Evolutionary conservation across 2,113 vertebrate species (phyloP), one percentile per base, ranked within the genome.

Genomic region (Engystomops pustulosus): DNA sequence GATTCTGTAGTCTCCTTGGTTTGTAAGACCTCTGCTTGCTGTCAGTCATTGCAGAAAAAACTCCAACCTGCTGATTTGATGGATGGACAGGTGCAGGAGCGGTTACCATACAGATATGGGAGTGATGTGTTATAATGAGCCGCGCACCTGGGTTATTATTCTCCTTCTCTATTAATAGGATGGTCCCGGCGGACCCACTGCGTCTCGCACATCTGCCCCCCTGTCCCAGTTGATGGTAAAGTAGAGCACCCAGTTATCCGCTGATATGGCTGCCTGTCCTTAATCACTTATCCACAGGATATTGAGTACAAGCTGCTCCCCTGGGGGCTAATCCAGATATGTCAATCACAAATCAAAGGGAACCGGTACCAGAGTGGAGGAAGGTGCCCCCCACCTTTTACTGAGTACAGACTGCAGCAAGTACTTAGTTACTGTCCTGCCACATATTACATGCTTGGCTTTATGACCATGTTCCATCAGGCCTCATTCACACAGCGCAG

Each of bases 121-220:
- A n/a, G n/a, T n/a, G n/a, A n/a, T n/a, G n/a, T n/a, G n/a, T n/a
- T n/a, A n/a, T n/a, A n/a, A n/a, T n/a, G n/a, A n/a, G n/a, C n/a
- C n/a, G n/a, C n/a, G n/a, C n/a, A n/a, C n/a, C n/a, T n/a, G n/a
- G n/a, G n/a, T n/a, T n/a, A n/a, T n/a, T n/a, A n/a, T n/a, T n/a
- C n/a, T 36, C 74, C 34, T 12, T 60, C 53, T 60, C 76, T 79
- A 65, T 47, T 65, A 79, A 3, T 25, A 79, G 53, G 62, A 62
- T 20, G 20, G 25, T 3, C 5, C 5, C 36, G 60, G 25, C 23
- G 18, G 41, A 44, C 15, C 32, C 36, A 1, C 11, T 79, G 65
- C 18, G 47, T 45, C 36, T 79, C 49, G 34, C 25, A 32, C 51
- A 23, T 11, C 34, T n/a, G 15, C 47, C 23, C 6, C 47, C 23